Evolutionary conservation across 2,888 invertebrate species (phyloP).

Genomic region (Teleogryllus oceanicus): DNA sequence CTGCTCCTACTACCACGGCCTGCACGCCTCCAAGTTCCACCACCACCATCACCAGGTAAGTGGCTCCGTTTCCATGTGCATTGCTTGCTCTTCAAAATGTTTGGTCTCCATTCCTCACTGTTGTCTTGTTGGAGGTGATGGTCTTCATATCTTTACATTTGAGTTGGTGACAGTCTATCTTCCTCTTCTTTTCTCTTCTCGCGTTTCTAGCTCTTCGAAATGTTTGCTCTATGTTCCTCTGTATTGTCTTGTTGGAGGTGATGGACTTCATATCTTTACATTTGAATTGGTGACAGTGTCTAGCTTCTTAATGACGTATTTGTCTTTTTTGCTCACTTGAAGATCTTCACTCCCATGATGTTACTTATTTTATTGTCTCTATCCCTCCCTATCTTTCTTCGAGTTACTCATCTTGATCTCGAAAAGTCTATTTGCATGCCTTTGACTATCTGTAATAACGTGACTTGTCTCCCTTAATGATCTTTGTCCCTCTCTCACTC

Average conservation of each 20-base stretch:
- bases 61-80: neutral
- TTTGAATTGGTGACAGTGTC: neutral
- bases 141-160: no score
- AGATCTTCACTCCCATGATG: neutral
- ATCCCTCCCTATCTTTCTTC: neutral
- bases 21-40: slow-evolving; percentile 66
- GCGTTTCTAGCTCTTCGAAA: neutral
- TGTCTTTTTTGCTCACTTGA: neutral
- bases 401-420: no score
- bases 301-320: neutral
- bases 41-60: slow-evolving; percentile 68
- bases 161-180: neutral
- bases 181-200: neutral
- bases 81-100: neutral
- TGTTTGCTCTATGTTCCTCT: no score
- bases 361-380: neutral
- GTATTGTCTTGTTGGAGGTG: no score
- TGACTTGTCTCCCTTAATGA: no score
- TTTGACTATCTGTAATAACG: no score
- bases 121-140: no score
- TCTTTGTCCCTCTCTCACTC: no score
- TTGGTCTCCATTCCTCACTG: no score
- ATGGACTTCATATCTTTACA: no score
- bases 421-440: neutral
- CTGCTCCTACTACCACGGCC: slow-evolving; percentile 71